A percentile compares a stretch with the other conserved stretches of the same genome.
Evolutionary conservation across 2,113 vertebrate species (phyloP).

Genomic region (Oncorhynchus gorbuscha): DNA sequence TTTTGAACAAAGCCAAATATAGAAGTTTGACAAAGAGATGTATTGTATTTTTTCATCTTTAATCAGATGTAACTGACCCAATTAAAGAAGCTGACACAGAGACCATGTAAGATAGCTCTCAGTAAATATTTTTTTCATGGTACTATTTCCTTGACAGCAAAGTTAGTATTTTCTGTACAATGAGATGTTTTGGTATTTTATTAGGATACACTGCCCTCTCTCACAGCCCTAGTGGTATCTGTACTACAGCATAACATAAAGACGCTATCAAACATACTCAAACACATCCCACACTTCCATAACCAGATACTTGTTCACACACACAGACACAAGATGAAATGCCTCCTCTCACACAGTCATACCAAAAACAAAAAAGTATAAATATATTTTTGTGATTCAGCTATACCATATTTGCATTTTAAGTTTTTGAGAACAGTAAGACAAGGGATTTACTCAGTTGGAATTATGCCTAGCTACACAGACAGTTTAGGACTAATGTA

Average conservation of each 20-base stretch:
- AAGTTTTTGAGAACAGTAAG: too few species aligned
- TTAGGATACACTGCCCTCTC: too few species aligned
- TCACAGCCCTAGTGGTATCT: too few species aligned
- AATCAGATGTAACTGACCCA: not conserved
- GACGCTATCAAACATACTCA: not conserved
- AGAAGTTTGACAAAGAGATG: not conserved
- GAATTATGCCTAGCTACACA: too few species aligned
- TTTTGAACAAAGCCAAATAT: not conserved
- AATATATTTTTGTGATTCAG: too few species aligned
- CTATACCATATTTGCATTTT: too few species aligned
- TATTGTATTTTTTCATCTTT: not conserved
- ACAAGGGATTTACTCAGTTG: too few species aligned
- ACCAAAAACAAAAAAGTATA: too few species aligned
- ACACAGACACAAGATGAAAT: not conserved
- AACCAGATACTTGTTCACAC: conserved; percentile 1
- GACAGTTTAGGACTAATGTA: too few species aligned
- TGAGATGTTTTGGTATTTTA: too few species aligned
- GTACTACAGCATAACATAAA: not conserved
- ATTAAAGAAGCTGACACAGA: not conserved
- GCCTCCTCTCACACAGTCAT: too few species aligned
- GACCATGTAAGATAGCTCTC: not conserved
- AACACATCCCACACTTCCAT: not conserved
- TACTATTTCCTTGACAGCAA: not conserved
- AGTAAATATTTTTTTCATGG: not conserved
- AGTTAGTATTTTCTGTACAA: not conserved